Base-by-base conservation (phyloP, 2,797 vertebrate genomes). In the Acipenser ruthenus region DNA sequence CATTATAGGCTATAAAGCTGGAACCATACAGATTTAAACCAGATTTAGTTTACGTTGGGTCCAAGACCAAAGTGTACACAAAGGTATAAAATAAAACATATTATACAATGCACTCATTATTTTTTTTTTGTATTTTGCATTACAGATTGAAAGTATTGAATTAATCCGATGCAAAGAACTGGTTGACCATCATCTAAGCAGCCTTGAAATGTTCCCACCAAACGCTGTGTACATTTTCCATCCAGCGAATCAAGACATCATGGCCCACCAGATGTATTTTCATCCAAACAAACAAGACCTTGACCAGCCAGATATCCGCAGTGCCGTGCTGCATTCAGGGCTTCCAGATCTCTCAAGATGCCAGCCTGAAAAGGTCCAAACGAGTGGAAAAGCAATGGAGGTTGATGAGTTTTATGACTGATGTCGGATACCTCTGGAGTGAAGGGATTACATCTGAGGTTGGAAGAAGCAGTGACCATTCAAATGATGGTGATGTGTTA, bases 151-250 rank as follows among this genome's bases (percentile, higher is more conserved):
- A 48, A 87, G 81, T 6, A 48, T 55, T 0, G 81, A 90, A 70
- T 85, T 89, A 60, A 87, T 83, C 67, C 74, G 64, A 75, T 92
- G 91, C 73, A 91, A 87, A 75, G 88, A 91, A 72, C 81, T 79
- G 5, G 87, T 86, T 68, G 86, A 87, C 60, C 76, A 84, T 69
- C 83, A 87, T 68, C 86, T 93, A 6, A 74, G 13, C 66, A 71
- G 69, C 68, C 66, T 82, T 50, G 75, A 86, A 77, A 78, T 77
- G 10, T 74, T 82, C 49, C 74, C 84, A 0, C 23, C 78, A 70
- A 91, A 83, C 1, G 72, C 89, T 0, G 71, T 86, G 65, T 87
- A 79, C 69, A 81, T 90, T 67, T 80, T 87, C 15, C 66, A 74
- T 73, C 73, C 87, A 69, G 50, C 74, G 66, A 74, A 52, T 50